Evolutionary conservation across 2,113 vertebrate genomes (phyloP), one percentile per base, ranked within the genome.

Genomic region (Labeo rohita): DNA sequence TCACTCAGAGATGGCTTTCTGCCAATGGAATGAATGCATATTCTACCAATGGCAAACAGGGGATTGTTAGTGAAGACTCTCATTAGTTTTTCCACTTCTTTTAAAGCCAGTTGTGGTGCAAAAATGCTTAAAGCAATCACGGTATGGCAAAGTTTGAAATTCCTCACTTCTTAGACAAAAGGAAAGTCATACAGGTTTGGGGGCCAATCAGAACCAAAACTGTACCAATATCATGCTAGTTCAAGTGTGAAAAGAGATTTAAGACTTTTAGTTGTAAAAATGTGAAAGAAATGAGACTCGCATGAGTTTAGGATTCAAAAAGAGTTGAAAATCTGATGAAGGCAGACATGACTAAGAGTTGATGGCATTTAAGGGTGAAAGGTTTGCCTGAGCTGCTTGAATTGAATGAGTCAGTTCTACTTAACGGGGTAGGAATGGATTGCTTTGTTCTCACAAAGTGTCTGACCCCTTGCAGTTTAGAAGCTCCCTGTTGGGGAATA

Each of bases 391-490:
- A 79, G 54, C 6, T 63, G 6, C 36, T 61, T 61, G 36, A 63
- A 63, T 61, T 15, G 36, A 63, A 23, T 15, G 6, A 61, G 56
- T n/a, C 54, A 9, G 54, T 1, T 79, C 28, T 43, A 59, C 45
- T 49, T 75, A 59, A 78, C 52, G n/a, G n/a, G 23, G 52, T 78
- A 34, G 8, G 10, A 78, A 80, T 23, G 18, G 21, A 80, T 79
- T 43, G 77, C 54, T 61, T 79, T 61, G 54, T 61, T 61, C 77
- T n/a, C 34, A 79, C 36, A 21, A 61, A 61, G 54, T 61, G 77
- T 79, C 56, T 36, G 45, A 80, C 56, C 54, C 6, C 56, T 80
- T 45, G 39, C 21, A 3, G 11, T 16, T 80, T 8, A 63, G 11
- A 80, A 3, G 36, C 2, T 45, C 77, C 18, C 77, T 61, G 54